Conservation (phyloP, 2,797 vertebrate genomes). For the Staurois parvus region DNA sequence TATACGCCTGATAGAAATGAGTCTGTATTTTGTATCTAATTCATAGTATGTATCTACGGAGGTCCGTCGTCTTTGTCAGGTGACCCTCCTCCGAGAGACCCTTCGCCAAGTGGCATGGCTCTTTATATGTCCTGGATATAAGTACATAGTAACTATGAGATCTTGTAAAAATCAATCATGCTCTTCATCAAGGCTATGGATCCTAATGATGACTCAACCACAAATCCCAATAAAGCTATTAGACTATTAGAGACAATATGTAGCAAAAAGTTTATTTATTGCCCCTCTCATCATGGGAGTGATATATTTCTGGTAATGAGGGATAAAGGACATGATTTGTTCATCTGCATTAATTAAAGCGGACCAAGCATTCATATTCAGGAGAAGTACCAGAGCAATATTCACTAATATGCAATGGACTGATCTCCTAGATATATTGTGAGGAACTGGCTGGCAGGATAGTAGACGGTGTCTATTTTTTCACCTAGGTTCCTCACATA, state of each 20-base stretch:
- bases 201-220: background rate
- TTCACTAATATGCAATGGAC: too few relatives aligned
- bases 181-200: background rate
- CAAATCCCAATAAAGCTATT: conserved; percentile 2
- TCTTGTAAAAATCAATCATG: background rate
- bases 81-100: too few relatives aligned
- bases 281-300: background rate
- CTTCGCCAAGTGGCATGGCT: too few relatives aligned
- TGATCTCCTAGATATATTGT: too few relatives aligned
- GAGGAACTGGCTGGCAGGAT: too few relatives aligned
- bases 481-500: too few relatives aligned
- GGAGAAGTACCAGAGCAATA: too few relatives aligned
- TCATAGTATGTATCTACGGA: too few relatives aligned
- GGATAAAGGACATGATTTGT: background rate
- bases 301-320: background rate
- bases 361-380: too few relatives aligned
- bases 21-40: too few relatives aligned
- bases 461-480: too few relatives aligned
- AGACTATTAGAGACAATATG: background rate
- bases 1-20: background rate
- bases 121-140: background rate
- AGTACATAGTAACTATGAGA: background rate
- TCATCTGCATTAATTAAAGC: background rate
- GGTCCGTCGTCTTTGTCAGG: too few relatives aligned
- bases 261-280: background rate